phyloP scores from a whole-genome alignment of 2,797 vertebrate species.

The Taeniopygia guttata region DNA sequence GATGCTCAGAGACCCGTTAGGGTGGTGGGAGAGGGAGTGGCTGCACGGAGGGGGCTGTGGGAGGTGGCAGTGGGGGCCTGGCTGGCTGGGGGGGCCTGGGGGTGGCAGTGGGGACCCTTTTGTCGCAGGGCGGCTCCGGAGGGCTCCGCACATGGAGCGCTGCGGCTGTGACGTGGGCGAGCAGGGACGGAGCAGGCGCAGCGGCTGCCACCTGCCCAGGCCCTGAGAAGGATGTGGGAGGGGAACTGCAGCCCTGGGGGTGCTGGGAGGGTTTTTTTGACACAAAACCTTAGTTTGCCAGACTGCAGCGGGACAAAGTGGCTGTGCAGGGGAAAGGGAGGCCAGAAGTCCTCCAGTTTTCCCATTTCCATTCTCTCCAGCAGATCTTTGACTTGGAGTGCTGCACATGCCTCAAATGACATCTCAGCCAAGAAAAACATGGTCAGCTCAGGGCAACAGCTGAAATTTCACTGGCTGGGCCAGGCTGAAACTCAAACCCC shows the following conservation, averaged over 20 bases:
- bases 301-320: background rate
- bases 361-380: background rate
- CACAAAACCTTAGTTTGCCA: background rate
- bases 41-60: background rate
- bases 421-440: background rate
- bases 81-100: background rate
- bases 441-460: background rate
- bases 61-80: background rate
- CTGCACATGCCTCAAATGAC: background rate
- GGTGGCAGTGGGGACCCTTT: background rate
- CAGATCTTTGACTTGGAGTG: background rate
- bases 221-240: background rate
- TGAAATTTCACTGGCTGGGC: background rate
- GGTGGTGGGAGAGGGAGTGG: fast-evolving
- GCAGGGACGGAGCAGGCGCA: slow-evolving; percentile 15
- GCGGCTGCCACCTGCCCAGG: slow-evolving; percentile 28
- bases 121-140: background rate
- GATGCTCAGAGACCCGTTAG: background rate
- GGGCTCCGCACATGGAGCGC: background rate
- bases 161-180: slow-evolving; percentile 17
- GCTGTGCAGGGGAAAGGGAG: fast-evolving
- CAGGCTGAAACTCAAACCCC: background rate
- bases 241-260: background rate
- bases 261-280: background rate
- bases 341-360: background rate